Evolutionary conservation across 2,113 vertebrate species (phyloP), one percentile per base, ranked within the genome.

Genomic region (Cercopithecus mona): DNA sequence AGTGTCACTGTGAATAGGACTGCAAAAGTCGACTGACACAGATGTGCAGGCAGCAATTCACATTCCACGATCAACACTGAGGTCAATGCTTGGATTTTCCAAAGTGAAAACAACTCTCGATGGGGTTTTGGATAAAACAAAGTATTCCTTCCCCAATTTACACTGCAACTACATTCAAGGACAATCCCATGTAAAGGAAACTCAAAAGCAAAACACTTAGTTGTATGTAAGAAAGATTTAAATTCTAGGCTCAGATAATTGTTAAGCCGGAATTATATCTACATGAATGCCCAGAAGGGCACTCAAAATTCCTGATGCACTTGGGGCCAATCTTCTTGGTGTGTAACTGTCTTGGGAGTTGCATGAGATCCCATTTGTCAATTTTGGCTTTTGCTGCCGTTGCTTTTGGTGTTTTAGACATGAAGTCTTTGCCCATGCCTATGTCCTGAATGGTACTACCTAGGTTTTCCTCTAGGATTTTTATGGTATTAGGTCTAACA

Each of bases 1-100:
- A 68, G 57, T 70, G 18, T 61, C 23, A 4, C 25, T 1, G 2
- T 0, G 59, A 64, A 32, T 0, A 0, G 13, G 35, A 2, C 40
- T 11, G 75, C 30, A 50, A 25, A 45, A 17, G 25, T 32, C 3
- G 3, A 5, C 2, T 2, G 3, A 59, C 52, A 17, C 83, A 50
- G 66, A 59, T 79, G 57, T 48, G 59, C 25, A 16, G 38, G 81
- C 5, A 43, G 27, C 12, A 38, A 38, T 35, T 32, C 45, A 13
- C 7, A 13, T 50, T 30, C 14, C 27, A 14, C 0, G 1, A 50
- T 70, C 32, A 16, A 40, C 82, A 55, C 11, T 11, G 73, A 66
- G 83, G 32, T n/a, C 18, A 23, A 18, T 23, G 27, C 22, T 45
- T 40, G 85, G 27, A 61, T 80, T 75, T 75, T 79, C 70, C 32